A percentile compares a stretch with the other conserved stretches of the same genome.
Conservation (phyloP, 2,888 invertebrate species). For the Cryptocephalus primarius region DNA sequence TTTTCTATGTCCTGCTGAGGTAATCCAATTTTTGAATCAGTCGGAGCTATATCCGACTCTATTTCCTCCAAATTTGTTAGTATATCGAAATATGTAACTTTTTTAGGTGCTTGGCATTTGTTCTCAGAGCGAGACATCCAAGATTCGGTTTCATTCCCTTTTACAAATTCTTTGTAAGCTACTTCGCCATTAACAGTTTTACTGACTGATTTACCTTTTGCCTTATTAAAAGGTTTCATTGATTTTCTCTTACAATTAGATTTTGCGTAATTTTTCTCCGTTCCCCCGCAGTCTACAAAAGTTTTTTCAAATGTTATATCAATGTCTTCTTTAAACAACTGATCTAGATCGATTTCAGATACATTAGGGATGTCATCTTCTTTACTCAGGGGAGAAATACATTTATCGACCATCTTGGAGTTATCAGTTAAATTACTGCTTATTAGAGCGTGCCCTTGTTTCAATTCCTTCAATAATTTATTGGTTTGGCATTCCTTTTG, state of each 20-base stretch:
- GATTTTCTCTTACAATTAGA: constrained; percentile 7
- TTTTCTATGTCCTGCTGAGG: constrained; percentile 19
- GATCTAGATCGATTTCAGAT: constrained; percentile 22
- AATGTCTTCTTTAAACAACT: constrained; percentile 17
- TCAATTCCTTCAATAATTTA: constrained; percentile 16
- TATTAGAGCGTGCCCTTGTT: constrained; percentile 7
- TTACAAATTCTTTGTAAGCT: constrained; percentile 5
- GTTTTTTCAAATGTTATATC: neutral
- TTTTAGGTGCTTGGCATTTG: constrained; percentile 4
- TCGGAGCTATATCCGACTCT: constrained; percentile 11
- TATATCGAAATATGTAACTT: constrained; percentile 25
- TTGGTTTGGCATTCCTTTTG: constrained; percentile 20
- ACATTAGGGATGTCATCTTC: constrained; percentile 18
- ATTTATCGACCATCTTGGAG: constrained; percentile 18
- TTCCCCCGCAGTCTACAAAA: neutral
- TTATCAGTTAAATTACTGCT: constrained; percentile 17
- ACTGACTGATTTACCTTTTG: constrained; percentile 12
- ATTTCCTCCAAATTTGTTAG: constrained; percentile 23
- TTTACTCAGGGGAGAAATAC: constrained; percentile 5
- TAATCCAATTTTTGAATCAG: constrained; percentile 10
- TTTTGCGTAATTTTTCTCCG: neutral
- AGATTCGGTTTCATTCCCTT: constrained; percentile 22
- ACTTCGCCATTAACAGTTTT: constrained; percentile 6
- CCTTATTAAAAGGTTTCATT: constrained; percentile 1
- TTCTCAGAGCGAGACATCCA: constrained; percentile 23